Base-by-base conservation (phyloP, 1,140 invertebrate genomes). In the Scaptodrosophila lebanonensis region DNA sequence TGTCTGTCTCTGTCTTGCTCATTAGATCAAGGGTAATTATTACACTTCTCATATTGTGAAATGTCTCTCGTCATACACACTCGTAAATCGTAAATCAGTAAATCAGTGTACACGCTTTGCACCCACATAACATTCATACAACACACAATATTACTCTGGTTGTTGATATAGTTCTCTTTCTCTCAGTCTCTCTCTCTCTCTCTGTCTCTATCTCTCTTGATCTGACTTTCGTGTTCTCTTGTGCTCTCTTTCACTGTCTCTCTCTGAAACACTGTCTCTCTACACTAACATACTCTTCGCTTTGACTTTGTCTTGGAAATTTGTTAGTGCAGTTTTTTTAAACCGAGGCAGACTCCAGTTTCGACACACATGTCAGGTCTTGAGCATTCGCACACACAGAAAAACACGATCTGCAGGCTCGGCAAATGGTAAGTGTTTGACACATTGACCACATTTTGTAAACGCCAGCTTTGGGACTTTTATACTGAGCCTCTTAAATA, bases 241-340 rank as follows among this genome's bases (percentile, higher is more conserved):
- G 22, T 30, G 7, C 18, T 17, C 16, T 42, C 13, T 35, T 0
- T 9, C n/a, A 27, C 42, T 45, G 6, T 48, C 12, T 17, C 13
- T 33, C 65, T 50, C 22, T 54, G 13, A 36, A 36, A 16, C 16
- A 16, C 32, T n/a, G n/a, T 62, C 50, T 59, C 22, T 58, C 47
- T 49, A 75, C 57, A 82, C 75, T 82, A 82, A 82, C 54, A 62
- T 36, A 48, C 70, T 50, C 44, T 51, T 62, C 36, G 69, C 69
- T 75, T 54, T 38, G 61, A 82, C 66, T 82, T 58, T 60, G 75
- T 70, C 66, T 70, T 75, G 75, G 56, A 82, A 70, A 60, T 66
- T 70, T 58, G 69, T 61, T 49, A 82, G 69, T 48, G 35, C 60
- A 72, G 58, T 39, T 63, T 11, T 20, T 12, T 44, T 49, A 1